Evolutionary conservation across 2,888 invertebrate genomes (phyloP).

Genomic region (Troglohyphantes excavatus): DNA sequence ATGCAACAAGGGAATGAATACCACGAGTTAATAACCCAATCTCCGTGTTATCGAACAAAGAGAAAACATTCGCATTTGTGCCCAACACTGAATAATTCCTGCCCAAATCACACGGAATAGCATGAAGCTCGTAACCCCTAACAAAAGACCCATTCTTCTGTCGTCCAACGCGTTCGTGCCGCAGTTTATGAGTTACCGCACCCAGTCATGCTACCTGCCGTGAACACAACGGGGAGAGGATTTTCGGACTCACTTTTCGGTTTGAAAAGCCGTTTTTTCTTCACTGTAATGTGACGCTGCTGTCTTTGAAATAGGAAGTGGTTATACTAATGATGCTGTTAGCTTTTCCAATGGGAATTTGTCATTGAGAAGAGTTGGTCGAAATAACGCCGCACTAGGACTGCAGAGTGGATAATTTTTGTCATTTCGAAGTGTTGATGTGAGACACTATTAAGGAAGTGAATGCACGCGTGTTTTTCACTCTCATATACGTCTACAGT

Average conservation of each 20-base stretch:
- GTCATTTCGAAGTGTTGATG: too few relatives aligned
- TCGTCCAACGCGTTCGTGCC: slow-evolving; percentile 53
- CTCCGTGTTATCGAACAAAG: slow-evolving; percentile 50
- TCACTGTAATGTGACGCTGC: slow-evolving; percentile 8
- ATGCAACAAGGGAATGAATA: not conserved
- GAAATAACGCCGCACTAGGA: too few relatives aligned
- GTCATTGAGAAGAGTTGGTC: too few relatives aligned
- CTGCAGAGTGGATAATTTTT: too few relatives aligned
- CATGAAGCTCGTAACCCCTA: slow-evolving; percentile 59
- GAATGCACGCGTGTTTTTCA: too few relatives aligned
- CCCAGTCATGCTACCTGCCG: slow-evolving; percentile 63
- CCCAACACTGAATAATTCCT: slow-evolving; percentile 55
- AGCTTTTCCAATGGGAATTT: not conserved
- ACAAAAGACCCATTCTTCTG: slow-evolving; percentile 66
- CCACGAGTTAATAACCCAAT: slow-evolving; percentile 35
- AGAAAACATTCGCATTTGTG: slow-evolving; percentile 12
- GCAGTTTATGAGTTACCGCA: slow-evolving; percentile 66
- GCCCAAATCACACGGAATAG: slow-evolving; percentile 65
- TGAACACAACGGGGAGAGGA: slow-evolving; percentile 37
- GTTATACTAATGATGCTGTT: not conserved
- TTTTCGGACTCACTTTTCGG: slow-evolving; percentile 29
- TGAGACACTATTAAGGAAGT: not conserved
- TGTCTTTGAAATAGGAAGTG: not conserved
- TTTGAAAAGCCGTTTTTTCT: slow-evolving; percentile 18
- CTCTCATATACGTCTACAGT: too few relatives aligned